phyloP scores from a whole-genome alignment of 2,113 vertebrate species.

The Neogobius melanostomus region DNA sequence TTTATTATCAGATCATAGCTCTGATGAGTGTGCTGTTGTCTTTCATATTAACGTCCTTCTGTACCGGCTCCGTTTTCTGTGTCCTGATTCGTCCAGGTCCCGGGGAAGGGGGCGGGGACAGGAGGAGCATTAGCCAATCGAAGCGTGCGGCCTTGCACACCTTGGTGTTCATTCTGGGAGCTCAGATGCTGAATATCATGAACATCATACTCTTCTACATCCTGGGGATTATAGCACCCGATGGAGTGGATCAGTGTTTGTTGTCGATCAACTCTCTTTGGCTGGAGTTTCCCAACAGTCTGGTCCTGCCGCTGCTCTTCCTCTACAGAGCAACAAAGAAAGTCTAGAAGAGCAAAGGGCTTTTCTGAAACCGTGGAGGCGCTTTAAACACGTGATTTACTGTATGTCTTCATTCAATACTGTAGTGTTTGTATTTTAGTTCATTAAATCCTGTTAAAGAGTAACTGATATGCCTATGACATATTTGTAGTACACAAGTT shows the following conservation, averaged over 20 bases:
- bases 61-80: background rate
- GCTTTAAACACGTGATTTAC: too few relatives aligned
- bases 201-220: background rate
- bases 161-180: background rate
- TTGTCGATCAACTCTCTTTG: background rate
- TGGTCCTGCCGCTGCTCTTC: background rate
- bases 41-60: background rate
- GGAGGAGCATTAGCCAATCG: background rate
- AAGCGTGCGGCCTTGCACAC: background rate
- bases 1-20: too few relatives aligned
- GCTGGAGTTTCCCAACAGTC: background rate
- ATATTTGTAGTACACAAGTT: too few relatives aligned
- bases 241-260: background rate
- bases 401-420: too few relatives aligned
- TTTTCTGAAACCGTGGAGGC: too few relatives aligned
- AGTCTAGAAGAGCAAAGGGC: too few relatives aligned
- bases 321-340: background rate
- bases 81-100: background rate
- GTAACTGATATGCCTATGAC: too few relatives aligned
- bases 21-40: too few relatives aligned
- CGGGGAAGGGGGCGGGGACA: background rate
- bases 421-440: too few relatives aligned
- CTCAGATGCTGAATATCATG: background rate
- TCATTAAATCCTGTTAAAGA: too few relatives aligned
- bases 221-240: background rate